These are phyloP conservation scores for Arrhopalites spinosus DNA, from an alignment of 2,888 invertebrate genomes.

Conservation along the genomic window DNA sequence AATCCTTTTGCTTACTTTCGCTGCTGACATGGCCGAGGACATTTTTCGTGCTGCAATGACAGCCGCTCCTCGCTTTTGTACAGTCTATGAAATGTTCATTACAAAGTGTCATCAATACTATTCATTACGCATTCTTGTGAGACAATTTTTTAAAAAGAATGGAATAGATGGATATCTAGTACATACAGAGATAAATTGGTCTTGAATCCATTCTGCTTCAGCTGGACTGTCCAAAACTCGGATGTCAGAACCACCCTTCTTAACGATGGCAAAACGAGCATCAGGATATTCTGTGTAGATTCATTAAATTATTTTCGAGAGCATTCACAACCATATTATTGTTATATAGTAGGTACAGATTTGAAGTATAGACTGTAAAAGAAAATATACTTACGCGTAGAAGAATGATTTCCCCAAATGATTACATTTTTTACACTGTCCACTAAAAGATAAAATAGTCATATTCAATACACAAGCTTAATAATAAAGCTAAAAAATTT, in stretches of 20 bases:
- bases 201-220: constrained; percentile 80
- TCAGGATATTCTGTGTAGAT: constrained; percentile 78
- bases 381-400: constrained; percentile 68
- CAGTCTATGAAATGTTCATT: constrained; percentile 65
- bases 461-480: no score
- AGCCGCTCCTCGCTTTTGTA: constrained; percentile 96
- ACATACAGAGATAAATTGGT: constrained; percentile 73
- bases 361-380: no score
- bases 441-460: constrained; percentile 59
- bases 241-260: constrained; percentile 64
- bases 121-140: background rate
- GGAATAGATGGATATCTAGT: background rate
- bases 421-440: constrained; percentile 84
- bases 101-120: background rate
- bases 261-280: constrained; percentile 73
- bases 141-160: background rate
- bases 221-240: constrained; percentile 74
- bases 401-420: constrained; percentile 99
- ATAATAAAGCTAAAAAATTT: no score
- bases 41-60: constrained; percentile 97
- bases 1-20: no score
- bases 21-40: constrained; percentile 94
- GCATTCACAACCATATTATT: no score
- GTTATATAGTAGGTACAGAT: no score
- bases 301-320: no score